Base-by-base conservation (phyloP, 1,140 invertebrate species). In the Pomacea maculata region DNA sequence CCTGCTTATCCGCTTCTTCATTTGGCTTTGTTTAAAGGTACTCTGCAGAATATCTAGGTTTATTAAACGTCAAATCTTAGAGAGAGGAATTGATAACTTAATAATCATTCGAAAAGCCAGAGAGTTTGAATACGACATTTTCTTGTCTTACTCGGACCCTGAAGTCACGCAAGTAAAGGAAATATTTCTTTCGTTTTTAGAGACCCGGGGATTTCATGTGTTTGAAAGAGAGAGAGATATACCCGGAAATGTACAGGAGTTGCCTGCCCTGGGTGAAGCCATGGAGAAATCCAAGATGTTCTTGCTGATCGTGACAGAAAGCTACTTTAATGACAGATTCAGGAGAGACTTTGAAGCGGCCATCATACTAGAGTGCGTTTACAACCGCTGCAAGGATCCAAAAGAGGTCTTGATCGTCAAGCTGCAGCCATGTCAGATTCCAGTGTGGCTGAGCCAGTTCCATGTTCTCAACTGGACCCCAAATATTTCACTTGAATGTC, bases 401-500 rank as follows among this genome's bases (percentile, higher is more conserved):
- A 25, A 63, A 34, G 12, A 70, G 12, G 25, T 76, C 8, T 15
- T 78, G 21, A n/a, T 78, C 21, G 55, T 78, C 64, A 68, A 29
- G 67, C 45, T 71, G 52, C 52, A 55, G 29, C 15, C 34, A 11
- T 70, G 77, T 57, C 10, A 78, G 67, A 25, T 78, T 19, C 77
- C 77, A 55, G 12, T 8, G 3, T 54, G 21, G 17, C 67, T 34
- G 64, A 55, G 29, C 21, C 29, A 78, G 8, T 25, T 71, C 54
- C 21, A n/a, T 12, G 54, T 78, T 21, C 77, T 55, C 54, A 65
- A 78, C 77, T 78, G 77, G 77, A 78, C 77, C 21, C 67, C 63
- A 7, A 14, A 17, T 61, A 11, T 61, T 4, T 61, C 57, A 61
- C 9, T 17, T 0, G 8, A 9, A 61, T 8, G 3, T 61, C 57